phyloP scores from a whole-genome alignment of 2,113 vertebrate genomes.

The Hemiprocne comata region DNA sequence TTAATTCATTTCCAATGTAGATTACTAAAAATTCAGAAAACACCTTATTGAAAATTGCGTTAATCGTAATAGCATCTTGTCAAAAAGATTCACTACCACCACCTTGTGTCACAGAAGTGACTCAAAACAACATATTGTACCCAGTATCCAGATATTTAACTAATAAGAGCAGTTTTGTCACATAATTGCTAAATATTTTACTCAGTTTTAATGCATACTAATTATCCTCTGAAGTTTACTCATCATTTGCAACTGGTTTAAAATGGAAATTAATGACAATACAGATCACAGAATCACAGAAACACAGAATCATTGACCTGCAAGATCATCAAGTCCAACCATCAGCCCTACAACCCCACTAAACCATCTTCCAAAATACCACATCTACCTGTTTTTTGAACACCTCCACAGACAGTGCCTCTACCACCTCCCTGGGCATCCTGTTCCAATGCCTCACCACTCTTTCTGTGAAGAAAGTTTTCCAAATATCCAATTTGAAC shows the following conservation, averaged over 20 bases:
- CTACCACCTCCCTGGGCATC: too few species aligned
- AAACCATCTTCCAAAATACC: too few species aligned
- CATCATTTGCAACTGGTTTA: background rate
- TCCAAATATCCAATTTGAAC: too few species aligned
- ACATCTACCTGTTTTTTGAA: too few species aligned
- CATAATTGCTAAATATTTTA: background rate
- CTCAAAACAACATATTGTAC: background rate
- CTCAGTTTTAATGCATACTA: background rate
- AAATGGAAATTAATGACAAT: background rate
- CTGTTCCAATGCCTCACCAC: too few species aligned
- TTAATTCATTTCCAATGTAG: constrained; percentile 15
- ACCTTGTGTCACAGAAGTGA: background rate
- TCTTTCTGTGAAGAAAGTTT: too few species aligned
- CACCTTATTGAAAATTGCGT: background rate
- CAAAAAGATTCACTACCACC: background rate
- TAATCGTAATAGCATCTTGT: background rate
- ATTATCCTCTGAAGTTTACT: background rate
- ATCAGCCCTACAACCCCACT: too few species aligned
- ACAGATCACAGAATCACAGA: background rate
- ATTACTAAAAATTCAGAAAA: constrained; percentile 1
- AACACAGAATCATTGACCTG: too few species aligned
- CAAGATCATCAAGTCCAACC: too few species aligned
- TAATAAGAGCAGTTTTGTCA: background rate
- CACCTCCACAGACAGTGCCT: too few species aligned
- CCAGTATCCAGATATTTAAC: background rate